These are phyloP conservation scores for Motacilla alba DNA, from an alignment of 2,113 vertebrate genomes.

Conservation along the genomic window DNA sequence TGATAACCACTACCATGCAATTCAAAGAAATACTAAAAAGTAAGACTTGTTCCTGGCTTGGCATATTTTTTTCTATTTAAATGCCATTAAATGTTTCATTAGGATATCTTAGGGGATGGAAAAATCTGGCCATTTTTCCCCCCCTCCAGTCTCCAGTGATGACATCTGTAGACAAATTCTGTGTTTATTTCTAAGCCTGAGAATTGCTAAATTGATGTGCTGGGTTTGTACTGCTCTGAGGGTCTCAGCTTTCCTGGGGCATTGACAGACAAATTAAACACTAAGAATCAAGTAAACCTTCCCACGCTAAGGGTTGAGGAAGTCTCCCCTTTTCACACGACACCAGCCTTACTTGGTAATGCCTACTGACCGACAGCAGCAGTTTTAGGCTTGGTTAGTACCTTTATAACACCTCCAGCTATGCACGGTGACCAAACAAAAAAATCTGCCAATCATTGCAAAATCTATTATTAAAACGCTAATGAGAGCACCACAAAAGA, in stretches of 20 bases:
- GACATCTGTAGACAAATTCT: constrained; percentile 1
- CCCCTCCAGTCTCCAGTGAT: neutral
- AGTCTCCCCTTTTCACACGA: fast-evolving
- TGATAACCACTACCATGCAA: constrained; percentile 36
- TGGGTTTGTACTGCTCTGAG: neutral
- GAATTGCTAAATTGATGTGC: neutral
- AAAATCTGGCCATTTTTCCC: constrained; percentile 20
- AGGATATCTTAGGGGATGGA: constrained; percentile 52
- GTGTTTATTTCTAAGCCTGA: neutral
- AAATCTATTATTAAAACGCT: neutral
- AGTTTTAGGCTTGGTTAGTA: neutral
- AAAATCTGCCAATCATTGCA: neutral
- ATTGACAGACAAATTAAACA: neutral
- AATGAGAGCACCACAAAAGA: neutral
- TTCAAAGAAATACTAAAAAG: constrained; percentile 58
- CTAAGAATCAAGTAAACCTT: neutral
- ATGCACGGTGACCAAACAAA: neutral
- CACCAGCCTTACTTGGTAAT: neutral
- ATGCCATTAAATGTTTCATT: constrained; percentile 73
- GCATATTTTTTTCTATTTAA: constrained; percentile 62
- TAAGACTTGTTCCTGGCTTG: constrained; percentile 61
- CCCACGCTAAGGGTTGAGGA: neutral
- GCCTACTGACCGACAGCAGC: neutral
- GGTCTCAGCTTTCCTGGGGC: neutral
- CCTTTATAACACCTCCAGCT: neutral